Percentiles rank a stretch among this genome's conserved stretches.
Conservation (phyloP, 2,888 invertebrate species). For the Terebella lapidaria region DNA sequence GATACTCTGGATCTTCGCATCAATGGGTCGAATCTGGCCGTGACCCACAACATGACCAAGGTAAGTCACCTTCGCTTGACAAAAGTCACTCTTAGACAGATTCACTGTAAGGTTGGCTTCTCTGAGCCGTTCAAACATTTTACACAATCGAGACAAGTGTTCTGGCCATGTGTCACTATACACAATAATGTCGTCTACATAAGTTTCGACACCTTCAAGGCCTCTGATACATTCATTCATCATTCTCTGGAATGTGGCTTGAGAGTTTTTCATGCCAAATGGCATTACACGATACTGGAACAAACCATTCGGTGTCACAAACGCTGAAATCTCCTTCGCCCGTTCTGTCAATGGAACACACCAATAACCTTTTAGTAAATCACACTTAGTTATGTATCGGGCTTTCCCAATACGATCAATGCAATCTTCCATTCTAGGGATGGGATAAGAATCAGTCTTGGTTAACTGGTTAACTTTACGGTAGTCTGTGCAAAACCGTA, state of each 20-base stretch:
- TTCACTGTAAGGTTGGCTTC: background rate
- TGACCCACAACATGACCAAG: slow-evolving; percentile 1
- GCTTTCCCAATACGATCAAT: slow-evolving; percentile 27
- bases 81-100: background rate
- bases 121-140: background rate
- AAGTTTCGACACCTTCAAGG: background rate
- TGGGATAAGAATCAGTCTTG: slow-evolving; percentile 28
- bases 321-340: background rate
- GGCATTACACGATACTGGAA: background rate
- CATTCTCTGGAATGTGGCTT: background rate
- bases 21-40: slow-evolving; percentile 8
- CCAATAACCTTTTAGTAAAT: slow-evolving; percentile 26
- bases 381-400: slow-evolving; percentile 27
- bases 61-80: background rate
- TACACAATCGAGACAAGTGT: background rate
- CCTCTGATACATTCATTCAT: background rate
- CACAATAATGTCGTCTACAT: background rate
- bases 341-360: slow-evolving; percentile 14
- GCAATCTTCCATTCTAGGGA: slow-evolving; percentile 27
- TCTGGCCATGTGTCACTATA: background rate
- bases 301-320: background rate
- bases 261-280: background rate
- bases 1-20: slow-evolving; percentile 1
- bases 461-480: slow-evolving; percentile 26
- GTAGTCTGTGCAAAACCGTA: slow-evolving; percentile 25